A percentile compares a stretch with the other conserved stretches of the same genome.
These are phyloP conservation scores for Hoplostethus atlanticus DNA, from an alignment of 2,797 vertebrate species.

Conservation along the genomic window DNA sequence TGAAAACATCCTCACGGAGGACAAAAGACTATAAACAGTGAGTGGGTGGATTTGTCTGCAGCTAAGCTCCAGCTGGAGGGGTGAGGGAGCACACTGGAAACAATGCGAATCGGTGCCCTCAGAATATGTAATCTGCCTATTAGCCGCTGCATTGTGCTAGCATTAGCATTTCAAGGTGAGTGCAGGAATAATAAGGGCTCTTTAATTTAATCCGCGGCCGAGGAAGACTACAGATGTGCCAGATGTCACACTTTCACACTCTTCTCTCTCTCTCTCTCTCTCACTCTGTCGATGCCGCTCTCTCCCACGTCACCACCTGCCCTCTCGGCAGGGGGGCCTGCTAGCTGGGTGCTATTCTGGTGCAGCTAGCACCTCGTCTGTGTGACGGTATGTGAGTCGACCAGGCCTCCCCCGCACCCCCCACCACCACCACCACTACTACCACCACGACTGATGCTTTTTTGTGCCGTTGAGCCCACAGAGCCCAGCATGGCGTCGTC, in stretches of 20 bases:
- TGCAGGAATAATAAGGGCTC: slow-evolving; percentile 59
- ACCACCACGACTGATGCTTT: slow-evolving; percentile 16
- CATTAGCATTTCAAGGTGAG: slow-evolving; percentile 79
- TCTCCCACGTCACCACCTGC: slow-evolving; percentile 74
- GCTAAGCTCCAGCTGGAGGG: slow-evolving; percentile 74
- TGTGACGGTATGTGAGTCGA: slow-evolving; percentile 62
- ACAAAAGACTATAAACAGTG: slow-evolving; percentile 76
- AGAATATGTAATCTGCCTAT: slow-evolving; percentile 79
- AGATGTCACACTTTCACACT: slow-evolving; percentile 47
- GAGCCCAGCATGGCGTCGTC: slow-evolving; percentile 62
- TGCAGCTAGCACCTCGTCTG: slow-evolving; percentile 32
- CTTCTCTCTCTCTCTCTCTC: neutral
- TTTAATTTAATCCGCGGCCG: slow-evolving; percentile 28
- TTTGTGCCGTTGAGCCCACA: slow-evolving; percentile 41
- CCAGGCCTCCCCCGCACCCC: too few species aligned
- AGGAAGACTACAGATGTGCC: slow-evolving; percentile 53
- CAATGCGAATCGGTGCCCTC: slow-evolving; percentile 67
- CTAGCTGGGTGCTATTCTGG: slow-evolving; percentile 73
- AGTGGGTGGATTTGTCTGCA: slow-evolving; percentile 76
- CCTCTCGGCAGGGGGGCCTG: slow-evolving; percentile 58
- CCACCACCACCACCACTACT: too few species aligned
- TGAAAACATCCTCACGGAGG: slow-evolving; percentile 79
- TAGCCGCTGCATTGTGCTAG: slow-evolving; percentile 66
- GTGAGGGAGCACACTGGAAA: slow-evolving; percentile 68
- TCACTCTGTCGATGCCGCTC: slow-evolving; percentile 20